A percentile compares a stretch with the other conserved stretches of the same genome.
Evolutionary conservation across 1,140 invertebrate species (phyloP).

Genomic region (Zophobas morio): DNA sequence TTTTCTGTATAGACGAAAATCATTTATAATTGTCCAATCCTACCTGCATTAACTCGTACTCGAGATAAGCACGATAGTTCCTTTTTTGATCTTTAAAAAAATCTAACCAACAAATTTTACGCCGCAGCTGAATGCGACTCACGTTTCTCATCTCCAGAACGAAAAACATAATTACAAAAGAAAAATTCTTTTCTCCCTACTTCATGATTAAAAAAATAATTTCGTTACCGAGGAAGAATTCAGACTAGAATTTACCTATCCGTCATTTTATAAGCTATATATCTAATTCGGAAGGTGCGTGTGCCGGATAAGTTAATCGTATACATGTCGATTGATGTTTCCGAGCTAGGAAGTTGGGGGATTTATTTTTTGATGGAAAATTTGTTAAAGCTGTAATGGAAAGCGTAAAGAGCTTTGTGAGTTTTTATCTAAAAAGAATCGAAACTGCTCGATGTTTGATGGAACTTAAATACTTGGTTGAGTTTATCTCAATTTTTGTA

Average conservation of each 20-base stretch:
- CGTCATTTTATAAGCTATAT: not conserved
- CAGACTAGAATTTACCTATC: constrained; percentile 3
- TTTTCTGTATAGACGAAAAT: too few relatives aligned
- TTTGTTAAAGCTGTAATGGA: constrained; percentile 7
- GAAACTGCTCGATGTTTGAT: too few relatives aligned
- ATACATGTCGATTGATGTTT: constrained; percentile 12
- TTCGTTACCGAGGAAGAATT: not conserved
- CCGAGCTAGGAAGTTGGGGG: not conserved
- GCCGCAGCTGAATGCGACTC: not conserved
- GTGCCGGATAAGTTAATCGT: constrained; percentile 16
- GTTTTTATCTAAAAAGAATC: not conserved
- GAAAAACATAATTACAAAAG: constrained; percentile 18
- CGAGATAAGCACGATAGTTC: constrained; percentile 15
- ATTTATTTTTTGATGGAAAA: constrained; percentile 13
- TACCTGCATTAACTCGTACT: not conserved
- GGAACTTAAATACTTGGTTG: too few relatives aligned
- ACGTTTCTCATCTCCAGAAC: constrained; percentile 24
- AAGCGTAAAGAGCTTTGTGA: not conserved
- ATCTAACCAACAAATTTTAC: constrained; percentile 19
- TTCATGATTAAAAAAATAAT: constrained; percentile 23
- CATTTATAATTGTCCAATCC: not conserved
- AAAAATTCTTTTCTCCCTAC: not conserved
- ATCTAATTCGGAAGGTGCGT: constrained; percentile 12
- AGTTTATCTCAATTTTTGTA: too few relatives aligned
- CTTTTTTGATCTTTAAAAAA: constrained; percentile 14